These are phyloP conservation scores for Drosophila ironensis DNA, from an alignment of 1,140 invertebrate genomes.

Conservation along the genomic window DNA sequence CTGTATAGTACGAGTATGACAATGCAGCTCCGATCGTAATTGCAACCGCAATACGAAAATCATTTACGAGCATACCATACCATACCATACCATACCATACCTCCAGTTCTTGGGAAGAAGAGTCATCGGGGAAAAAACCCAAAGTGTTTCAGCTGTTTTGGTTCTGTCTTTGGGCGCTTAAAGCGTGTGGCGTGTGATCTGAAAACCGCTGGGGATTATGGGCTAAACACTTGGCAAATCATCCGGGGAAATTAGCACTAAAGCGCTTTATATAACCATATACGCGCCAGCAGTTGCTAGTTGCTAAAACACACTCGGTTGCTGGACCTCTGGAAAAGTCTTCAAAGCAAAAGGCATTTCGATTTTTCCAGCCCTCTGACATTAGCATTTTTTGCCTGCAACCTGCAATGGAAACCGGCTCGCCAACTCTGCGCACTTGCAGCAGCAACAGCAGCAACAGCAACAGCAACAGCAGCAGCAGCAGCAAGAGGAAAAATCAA, in stretches of 20 bases:
- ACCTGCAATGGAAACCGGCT: constrained; percentile 34
- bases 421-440: constrained; percentile 35
- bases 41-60: too few relatives aligned
- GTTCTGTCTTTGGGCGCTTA: constrained; percentile 3
- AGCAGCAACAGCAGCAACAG: not conserved
- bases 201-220: not conserved
- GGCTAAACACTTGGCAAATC: not conserved
- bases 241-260: not conserved
- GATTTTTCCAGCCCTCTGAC: not conserved
- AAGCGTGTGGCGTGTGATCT: not conserved
- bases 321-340: too few relatives aligned
- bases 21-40: too few relatives aligned
- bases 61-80: too few relatives aligned
- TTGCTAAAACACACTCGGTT: too few relatives aligned
- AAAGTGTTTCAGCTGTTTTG: constrained; percentile 24
- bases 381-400: not conserved
- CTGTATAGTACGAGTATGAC: too few relatives aligned
- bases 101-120: too few relatives aligned
- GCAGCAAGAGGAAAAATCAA: not conserved
- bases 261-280: too few relatives aligned
- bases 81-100: too few relatives aligned
- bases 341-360: not conserved
- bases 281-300: too few relatives aligned
- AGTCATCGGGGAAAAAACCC: too few relatives aligned
- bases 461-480: not conserved